Percentiles rank a stretch among this genome's conserved stretches.
phyloP scores from a whole-genome alignment of 2,113 vertebrate genomes.

The Lepisosteus osseus region DNA sequence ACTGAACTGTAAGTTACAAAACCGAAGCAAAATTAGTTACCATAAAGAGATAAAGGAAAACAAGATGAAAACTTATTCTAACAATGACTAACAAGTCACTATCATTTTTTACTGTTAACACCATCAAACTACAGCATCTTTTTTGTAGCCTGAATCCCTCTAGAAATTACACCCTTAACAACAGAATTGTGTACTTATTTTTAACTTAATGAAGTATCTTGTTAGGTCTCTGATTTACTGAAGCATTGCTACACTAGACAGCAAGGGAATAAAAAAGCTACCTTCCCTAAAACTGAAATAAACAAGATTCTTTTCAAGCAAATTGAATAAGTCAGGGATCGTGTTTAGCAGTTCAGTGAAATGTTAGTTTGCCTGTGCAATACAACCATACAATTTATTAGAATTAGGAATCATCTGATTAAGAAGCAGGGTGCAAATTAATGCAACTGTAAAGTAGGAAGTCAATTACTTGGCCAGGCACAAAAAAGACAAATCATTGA shows the following conservation, averaged over 20 bases:
- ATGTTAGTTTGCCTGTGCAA: conserved; percentile 2
- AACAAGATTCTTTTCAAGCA: background rate
- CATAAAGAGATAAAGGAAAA: too few relatives aligned
- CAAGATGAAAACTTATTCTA: too few relatives aligned
- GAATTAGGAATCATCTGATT: conserved; percentile 10
- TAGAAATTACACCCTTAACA: background rate
- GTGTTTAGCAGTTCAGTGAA: background rate
- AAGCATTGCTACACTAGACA: background rate
- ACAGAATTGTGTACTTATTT: background rate
- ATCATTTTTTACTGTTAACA: too few relatives aligned
- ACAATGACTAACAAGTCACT: too few relatives aligned
- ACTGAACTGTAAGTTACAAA: background rate
- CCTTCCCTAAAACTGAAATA: background rate
- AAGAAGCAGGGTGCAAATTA: background rate
- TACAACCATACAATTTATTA: conserved; percentile 4
- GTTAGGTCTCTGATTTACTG: background rate
- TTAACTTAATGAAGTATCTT: background rate
- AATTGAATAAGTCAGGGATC: background rate
- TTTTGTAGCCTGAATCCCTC: background rate
- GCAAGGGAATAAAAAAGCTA: background rate
- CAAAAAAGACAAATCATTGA: background rate
- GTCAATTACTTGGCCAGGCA: background rate
- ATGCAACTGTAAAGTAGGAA: background rate
- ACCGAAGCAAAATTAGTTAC: too few relatives aligned
- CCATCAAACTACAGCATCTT: background rate